A percentile compares a stretch with the other conserved stretches of the same genome.
These are phyloP conservation scores for Holacanthella duospinosa DNA, from an alignment of 2,888 invertebrate species.

Conservation along the genomic window DNA sequence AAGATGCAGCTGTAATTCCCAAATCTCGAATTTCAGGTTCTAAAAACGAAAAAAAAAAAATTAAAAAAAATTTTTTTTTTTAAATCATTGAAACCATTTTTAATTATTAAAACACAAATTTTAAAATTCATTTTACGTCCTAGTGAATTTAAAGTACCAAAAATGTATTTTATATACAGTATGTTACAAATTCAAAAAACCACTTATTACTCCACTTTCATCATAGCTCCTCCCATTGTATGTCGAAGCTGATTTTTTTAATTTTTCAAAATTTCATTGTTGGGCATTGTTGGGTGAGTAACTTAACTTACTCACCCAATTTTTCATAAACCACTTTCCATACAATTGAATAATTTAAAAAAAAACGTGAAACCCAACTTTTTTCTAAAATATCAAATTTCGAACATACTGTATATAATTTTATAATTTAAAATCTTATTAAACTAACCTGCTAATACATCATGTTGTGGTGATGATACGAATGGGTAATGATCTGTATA, in stretches of 20 bases:
- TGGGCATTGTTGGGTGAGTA: too few relatives aligned
- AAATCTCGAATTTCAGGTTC: slow-evolving; percentile 38
- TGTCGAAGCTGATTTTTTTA: background rate
- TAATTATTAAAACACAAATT: slow-evolving; percentile 3
- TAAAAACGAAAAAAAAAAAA: slow-evolving; percentile 12
- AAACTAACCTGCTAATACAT: slow-evolving; percentile 37
- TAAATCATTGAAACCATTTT: background rate
- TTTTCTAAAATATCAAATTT: too few relatives aligned
- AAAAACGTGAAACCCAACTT: too few relatives aligned
- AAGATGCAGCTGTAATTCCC: slow-evolving; percentile 36
- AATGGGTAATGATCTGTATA: slow-evolving; percentile 37
- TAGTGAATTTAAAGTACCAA: too few relatives aligned
- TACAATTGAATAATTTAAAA: too few relatives aligned
- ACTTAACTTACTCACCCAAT: too few relatives aligned
- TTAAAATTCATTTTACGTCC: background rate
- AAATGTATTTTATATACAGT: too few relatives aligned
- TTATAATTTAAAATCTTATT: background rate
- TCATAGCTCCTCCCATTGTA: too few relatives aligned
- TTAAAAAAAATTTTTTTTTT: background rate
- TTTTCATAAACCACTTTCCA: too few relatives aligned
- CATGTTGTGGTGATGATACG: slow-evolving; percentile 37
- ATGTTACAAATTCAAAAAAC: too few relatives aligned
- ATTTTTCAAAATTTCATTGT: background rate
- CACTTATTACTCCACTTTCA: too few relatives aligned
- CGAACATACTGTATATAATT: too few relatives aligned